A percentile compares a stretch with the other conserved stretches of the same genome.
These are phyloP conservation scores for Callorhinus ursinus DNA, from an alignment of 2,113 vertebrate genomes.

Conservation along the genomic window DNA sequence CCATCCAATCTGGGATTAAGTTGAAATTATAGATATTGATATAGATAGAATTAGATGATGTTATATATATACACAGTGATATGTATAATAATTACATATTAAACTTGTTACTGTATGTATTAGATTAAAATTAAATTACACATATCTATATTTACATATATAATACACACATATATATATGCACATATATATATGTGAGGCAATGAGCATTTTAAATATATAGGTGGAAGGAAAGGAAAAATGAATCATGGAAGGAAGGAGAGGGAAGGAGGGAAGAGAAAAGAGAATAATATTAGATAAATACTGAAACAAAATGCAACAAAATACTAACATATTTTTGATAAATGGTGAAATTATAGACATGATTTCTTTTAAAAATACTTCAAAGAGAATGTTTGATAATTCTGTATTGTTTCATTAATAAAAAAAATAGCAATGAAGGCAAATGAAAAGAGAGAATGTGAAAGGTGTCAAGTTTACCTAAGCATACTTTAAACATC, in stretches of 20 bases:
- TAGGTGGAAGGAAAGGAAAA: neutral
- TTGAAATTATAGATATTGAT: neutral
- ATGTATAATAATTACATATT: neutral
- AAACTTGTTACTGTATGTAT: neutral
- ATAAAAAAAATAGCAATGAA: neutral
- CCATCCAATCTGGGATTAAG: neutral
- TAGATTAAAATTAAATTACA: neutral
- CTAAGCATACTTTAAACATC: neutral
- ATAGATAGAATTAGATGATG: neutral
- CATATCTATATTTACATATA: neutral
- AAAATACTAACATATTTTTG: neutral
- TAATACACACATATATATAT: neutral
- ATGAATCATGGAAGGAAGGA: neutral
- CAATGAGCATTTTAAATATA: neutral
- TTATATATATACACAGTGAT: neutral
- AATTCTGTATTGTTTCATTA: neutral
- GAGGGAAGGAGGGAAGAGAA: neutral
- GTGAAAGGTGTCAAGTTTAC: neutral
- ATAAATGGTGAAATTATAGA: neutral
- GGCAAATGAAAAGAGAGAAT: neutral
- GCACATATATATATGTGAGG: neutral
- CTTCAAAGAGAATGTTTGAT: neutral
- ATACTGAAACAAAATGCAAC: neutral
- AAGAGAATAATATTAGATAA: neutral
- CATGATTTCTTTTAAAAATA: neutral